Evolutionary conservation across 2,888 invertebrate species (phyloP), one percentile per base, ranked within the genome.

Genomic region (Nineta flava): DNA sequence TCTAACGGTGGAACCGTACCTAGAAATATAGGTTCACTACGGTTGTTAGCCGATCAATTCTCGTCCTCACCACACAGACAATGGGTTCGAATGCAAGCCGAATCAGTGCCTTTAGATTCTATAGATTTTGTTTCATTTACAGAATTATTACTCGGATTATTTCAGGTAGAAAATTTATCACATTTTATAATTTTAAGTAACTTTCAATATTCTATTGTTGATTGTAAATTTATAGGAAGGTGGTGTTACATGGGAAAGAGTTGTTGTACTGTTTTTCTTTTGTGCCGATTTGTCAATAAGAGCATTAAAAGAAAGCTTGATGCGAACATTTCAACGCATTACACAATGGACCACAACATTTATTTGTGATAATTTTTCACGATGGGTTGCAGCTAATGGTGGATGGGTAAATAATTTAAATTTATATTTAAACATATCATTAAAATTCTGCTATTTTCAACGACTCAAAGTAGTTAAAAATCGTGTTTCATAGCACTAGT

Each of bases 311-410:
- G 59, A 74, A 68, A 26, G 71, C 65, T 51, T 63, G 62, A 34
- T 66, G 62, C 1, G 69, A 66, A 10, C 72, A 13, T 76, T 76
- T 69, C 71, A 73, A 57, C 57, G 71, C n/a, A 69, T 76, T 9
- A 69, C 74, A 0, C 69, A 73, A 56, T 76, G 76, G 76, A 73
- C 74, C 1, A 71, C 72, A 1, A 63, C 65, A 46, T 76, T 74
- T 55, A 73, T 76, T 7, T 71, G 72, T 0, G 71, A 71, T 54
- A 70, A 69, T 31, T 71, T 76, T 13, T 74, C 74, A 1, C 69
- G 70, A 1, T 76, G 75, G 75, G 73, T 76, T 3, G 71, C 72
- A 46, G 60, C 67, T 50, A 72, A 74, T 57, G 76, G 76, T 0
- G 76, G 76, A 56, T 76, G 76, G 76, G 76, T 75, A 55, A 65